Conservation (phyloP, 2,888 invertebrate genomes). For the Clepsis dumicolana region DNA sequence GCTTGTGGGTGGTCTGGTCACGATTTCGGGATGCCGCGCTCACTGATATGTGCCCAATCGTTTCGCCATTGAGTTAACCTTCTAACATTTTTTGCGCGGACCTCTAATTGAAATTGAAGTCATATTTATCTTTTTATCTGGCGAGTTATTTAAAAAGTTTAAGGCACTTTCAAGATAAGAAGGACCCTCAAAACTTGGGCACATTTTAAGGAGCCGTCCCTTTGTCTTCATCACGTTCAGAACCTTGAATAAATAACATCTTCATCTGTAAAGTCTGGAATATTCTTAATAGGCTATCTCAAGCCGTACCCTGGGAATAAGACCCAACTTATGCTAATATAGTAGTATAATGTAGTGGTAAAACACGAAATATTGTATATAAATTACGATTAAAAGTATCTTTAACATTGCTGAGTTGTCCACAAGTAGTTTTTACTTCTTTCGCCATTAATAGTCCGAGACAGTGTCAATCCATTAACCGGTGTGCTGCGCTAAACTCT, state of each 20-base stretch:
- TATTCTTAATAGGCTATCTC: slow-evolving; percentile 31
- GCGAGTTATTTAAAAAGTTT: background rate
- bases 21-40: slow-evolving; percentile 77
- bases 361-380: background rate
- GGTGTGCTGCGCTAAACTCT: background rate
- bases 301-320: slow-evolving; percentile 3
- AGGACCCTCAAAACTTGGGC: background rate
- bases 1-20: slow-evolving; percentile 84
- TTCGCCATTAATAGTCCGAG: background rate
- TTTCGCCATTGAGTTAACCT: slow-evolving; percentile 69
- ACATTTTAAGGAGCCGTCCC: slow-evolving; percentile 7
- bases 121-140: background rate
- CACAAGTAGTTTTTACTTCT: background rate
- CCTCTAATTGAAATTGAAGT: slow-evolving; percentile 22
- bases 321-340: slow-evolving; percentile 13
- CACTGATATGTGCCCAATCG: slow-evolving; percentile 75
- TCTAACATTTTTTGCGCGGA: slow-evolving; percentile 24
- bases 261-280: slow-evolving; percentile 31
- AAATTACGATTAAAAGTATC: background rate
- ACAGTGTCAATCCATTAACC: background rate
- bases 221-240: slow-evolving; percentile 15
- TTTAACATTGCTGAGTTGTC: no score
- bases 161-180: background rate
- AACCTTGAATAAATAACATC: slow-evolving; percentile 28
- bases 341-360: background rate